Conservation (phyloP, 1,140 invertebrate species). For the Macrosteles quadrilineatus region DNA sequence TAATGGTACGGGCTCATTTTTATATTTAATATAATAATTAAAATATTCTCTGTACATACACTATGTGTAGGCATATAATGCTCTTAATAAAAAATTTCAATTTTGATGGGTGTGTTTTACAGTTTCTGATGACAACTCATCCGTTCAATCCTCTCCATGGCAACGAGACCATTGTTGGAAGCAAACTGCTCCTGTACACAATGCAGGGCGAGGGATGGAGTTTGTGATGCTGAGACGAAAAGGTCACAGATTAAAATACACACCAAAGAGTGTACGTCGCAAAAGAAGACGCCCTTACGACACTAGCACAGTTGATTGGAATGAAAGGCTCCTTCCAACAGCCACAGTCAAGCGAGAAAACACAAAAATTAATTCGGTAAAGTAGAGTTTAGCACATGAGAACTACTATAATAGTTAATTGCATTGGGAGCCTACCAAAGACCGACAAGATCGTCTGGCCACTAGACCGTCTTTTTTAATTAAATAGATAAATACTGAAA, state of each 20-base stretch:
- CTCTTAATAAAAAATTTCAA: too few relatives aligned
- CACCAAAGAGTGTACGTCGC: conserved; percentile 41
- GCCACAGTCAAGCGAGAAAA: neutral
- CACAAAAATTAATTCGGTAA: conserved; percentile 2
- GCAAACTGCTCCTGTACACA: conserved; percentile 69
- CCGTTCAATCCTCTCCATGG: conserved; percentile 84
- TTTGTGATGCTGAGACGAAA: conserved; percentile 67
- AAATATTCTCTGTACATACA: too few relatives aligned
- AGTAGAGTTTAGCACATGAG: too few relatives aligned
- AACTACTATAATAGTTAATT: too few relatives aligned
- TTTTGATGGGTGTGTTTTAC: conserved; percentile 27
- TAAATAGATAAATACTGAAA: too few relatives aligned
- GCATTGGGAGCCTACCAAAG: too few relatives aligned
- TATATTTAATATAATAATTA: too few relatives aligned
- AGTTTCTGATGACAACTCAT: conserved; percentile 88
- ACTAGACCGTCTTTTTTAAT: too few relatives aligned
- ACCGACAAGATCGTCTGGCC: too few relatives aligned
- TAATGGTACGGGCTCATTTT: too few relatives aligned
- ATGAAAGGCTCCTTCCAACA: neutral
- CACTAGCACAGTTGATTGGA: conserved; percentile 41
- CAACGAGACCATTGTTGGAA: conserved; percentile 86
- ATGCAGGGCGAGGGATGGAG: conserved; percentile 69
- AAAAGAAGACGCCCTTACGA: conserved; percentile 63
- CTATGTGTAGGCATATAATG: too few relatives aligned
- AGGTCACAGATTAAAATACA: conserved; percentile 21